Base-by-base conservation (phyloP, 2,113 vertebrate species). In the Brachyistius frenatus region DNA sequence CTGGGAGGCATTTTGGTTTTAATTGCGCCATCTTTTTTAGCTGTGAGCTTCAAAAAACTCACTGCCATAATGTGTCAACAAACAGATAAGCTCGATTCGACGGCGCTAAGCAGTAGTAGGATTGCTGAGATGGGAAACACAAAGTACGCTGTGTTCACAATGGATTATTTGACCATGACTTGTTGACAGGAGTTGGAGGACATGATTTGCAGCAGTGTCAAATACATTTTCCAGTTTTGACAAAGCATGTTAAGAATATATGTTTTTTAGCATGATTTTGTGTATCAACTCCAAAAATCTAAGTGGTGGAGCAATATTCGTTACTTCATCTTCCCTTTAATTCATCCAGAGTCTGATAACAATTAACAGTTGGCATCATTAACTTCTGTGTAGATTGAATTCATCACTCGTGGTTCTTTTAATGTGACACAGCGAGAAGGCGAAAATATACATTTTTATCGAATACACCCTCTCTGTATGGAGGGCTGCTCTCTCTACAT, bases 311-410 rank as follows among this genome's bases (percentile, higher is more conserved):
- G 13, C 23, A 6, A 36, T 37, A 3, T 67, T 72, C 58, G 41
- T 69, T 58, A 11, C 57, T 62, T 60, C 61, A 35, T 66, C 37
- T 56, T 10, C 62, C 63, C 58, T 87, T 61, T 70, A 55, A 84
- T 66, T 61, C 56, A 76, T 70, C 54, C 60, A 61, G 39, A 54
- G 47, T 36, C 16, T 69, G 62, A 80, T 85, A 50, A 60, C 76
- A 64, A 65, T 82, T 39, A 73, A 81, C 64, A 81, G 62, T 75
- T 75, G 62, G 81, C 53, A 60, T 35, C 56, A 72, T 36, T 74
- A 61, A 49, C 15, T n/a, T 67, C 23, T 23, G 23, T 23, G 23
- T 23, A 71, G 71, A 84, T 80, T 76, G 55, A 81, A 33, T 23
- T 46, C 32, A 68, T 77, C 65, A 72, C 50, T 36, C 3, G 7